Evolutionary conservation across 2,797 vertebrate genomes (phyloP).

Genomic region (Onychomys leucogaster): DNA sequence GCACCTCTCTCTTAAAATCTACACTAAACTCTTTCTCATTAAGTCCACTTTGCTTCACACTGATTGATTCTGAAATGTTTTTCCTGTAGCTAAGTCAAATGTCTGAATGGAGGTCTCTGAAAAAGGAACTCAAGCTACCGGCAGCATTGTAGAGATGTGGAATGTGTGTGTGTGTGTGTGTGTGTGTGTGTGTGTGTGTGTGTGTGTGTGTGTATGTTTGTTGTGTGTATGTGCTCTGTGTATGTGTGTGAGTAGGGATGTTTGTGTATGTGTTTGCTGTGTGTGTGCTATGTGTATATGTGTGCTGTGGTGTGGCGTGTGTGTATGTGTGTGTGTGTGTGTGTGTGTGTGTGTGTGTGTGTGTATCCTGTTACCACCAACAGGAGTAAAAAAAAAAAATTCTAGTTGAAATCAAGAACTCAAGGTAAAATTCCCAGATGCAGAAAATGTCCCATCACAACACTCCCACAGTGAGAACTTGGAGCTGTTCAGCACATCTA

Average conservation of each 20-base stretch:
- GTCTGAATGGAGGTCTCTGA: neutral
- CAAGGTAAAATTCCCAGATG: constrained; percentile 31
- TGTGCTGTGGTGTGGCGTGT: neutral
- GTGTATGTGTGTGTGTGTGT: neutral
- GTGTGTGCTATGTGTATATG: neutral
- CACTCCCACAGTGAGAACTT: neutral
- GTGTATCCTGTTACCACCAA: neutral
- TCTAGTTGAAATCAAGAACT: constrained; percentile 2
- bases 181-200: neutral
- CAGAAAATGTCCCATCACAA: neutral
- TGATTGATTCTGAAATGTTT: neutral
- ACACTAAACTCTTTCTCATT: neutral
- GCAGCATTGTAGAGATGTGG: neutral
- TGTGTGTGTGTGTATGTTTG: too few relatives aligned
- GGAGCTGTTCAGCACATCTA: neutral
- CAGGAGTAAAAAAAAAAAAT: neutral
- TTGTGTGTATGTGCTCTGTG: neutral
- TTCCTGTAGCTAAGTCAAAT: neutral
- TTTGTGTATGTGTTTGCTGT: neutral
- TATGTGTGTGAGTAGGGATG: neutral
- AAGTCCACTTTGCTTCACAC: neutral
- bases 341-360: neutral
- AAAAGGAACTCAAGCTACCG: neutral
- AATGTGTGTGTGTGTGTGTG: neutral
- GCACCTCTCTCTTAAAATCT: neutral